Evolutionary conservation across 92 coral and sea anemone genomes (phyloP), one percentile per base, ranked within the genome.

Genomic region (Zoanthus gigantus): DNA sequence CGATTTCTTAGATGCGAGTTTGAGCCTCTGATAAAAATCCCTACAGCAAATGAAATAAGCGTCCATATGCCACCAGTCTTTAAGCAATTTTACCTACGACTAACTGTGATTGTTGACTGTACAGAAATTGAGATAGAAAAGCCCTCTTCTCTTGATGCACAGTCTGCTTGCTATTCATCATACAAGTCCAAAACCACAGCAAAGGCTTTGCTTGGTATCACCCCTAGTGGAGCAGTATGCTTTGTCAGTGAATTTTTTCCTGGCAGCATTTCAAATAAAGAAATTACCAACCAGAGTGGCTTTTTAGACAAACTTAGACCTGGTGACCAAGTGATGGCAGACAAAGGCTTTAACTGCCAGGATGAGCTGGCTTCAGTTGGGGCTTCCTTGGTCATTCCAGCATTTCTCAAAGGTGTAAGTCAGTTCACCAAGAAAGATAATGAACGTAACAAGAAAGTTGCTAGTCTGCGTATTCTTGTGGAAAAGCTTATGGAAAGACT

Each of bases 141-240:
- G 68, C 93, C 90, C 12, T 79, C 90, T 30, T 50, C 85, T 16
- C 46, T 89, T 16, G 73, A 89, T 77, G 57, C 52, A 18, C 93
- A 92, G 66, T 82, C 93, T 10, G 79, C 74, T 5, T 90, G 91
- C 68, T 92, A 87, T 74, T 90, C 93, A 17, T 63, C 76, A 23
- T 92, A 89, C 67, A 92, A 92, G 65, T 66, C 89, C 45, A 78
- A 83, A 72, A 92, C 82, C 87, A 92, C 95, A 5, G 69, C 87
- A 91, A 90, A 92, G 69, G 86, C 91, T 66, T 91, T 92, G 16
- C 75, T 90, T 15, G 94, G 94, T 65, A 91, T 91, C 4, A 91
- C 89, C 31, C 89, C 89, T 32, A 84, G 88, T 87, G 91, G 91
- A 31, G 91, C 83, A 0, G 48, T 86, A 28, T 72, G 73, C 68